These are phyloP conservation scores for Polypterus senegalus DNA, from an alignment of 2,113 vertebrate genomes.

Conservation along the genomic window DNA sequence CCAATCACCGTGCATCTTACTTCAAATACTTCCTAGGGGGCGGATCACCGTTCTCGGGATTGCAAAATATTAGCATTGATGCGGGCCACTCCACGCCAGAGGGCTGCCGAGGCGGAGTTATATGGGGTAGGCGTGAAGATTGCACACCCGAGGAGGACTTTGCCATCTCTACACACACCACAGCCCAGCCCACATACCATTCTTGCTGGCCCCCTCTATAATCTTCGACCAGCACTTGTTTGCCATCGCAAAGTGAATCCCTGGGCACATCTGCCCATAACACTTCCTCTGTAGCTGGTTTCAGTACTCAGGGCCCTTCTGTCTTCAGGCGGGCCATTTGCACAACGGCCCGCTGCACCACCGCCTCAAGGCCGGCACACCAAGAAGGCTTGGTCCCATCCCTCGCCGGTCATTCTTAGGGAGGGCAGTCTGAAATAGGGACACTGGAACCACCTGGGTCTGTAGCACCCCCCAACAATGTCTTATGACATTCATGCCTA, in stretches of 20 bases:
- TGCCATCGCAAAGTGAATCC: background rate
- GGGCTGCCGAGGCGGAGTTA: background rate
- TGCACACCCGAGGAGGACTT: background rate
- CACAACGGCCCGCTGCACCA: background rate
- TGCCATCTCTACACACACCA: background rate
- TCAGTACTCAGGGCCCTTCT: background rate
- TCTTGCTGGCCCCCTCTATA: background rate
- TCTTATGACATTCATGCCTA: background rate
- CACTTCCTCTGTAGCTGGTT: background rate
- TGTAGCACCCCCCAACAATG: background rate
- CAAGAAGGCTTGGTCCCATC: background rate
- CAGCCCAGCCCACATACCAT: background rate
- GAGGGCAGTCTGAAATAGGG: background rate
- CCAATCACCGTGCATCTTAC: background rate
- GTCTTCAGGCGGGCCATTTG: background rate
- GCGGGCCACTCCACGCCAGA: background rate
- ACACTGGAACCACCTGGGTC: background rate
- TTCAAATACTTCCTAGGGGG: background rate
- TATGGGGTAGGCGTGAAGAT: background rate
- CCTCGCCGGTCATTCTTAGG: background rate
- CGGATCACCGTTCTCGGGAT: background rate
- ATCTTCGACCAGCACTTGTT: background rate
- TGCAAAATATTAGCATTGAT: background rate
- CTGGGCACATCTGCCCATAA: background rate
- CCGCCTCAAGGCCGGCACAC: background rate